Base-by-base conservation (phyloP, 2,888 invertebrate species). In the Lomographa bimaculata region DNA sequence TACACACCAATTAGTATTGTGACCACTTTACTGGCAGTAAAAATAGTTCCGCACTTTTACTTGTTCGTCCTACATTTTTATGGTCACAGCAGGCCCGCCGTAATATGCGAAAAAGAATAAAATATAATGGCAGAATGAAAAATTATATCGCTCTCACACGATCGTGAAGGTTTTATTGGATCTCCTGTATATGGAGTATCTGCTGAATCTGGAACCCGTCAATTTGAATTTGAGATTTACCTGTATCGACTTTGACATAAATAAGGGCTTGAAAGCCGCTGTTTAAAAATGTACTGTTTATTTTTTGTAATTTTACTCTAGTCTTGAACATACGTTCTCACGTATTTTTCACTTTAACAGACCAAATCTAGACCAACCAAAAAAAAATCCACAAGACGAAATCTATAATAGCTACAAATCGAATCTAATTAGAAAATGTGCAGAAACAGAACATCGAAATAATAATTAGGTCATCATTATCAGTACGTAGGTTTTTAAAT, bases 21-120 rank as follows among this genome's bases (percentile, higher is more conserved):
- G 46, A 50, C 60, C 50, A 57, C 60, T 71, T 70, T 61, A 64
- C 50, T 54, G 62, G 50, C 55, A 61, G 64, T 72, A 68, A 69
- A 71, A 65, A 62, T 63, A 53, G 60, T 65, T 61, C 54, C 49
- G 48, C 51, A 42, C 45, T 54, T 56, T 64, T 49, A 59, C 49
- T 42, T 46, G 50, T 47, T 36, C 55, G 62, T 47, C 57, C 60
- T 49, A 60, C 52, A 60, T 62, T 64, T 66, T 65, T 62, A 60
- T 52, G 41, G 52, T 48, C 46, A 44, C 50, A 52, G 54, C 57
- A 56, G 51, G 57, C 54, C 28, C 26, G 8, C 28, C 26, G 8
- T 8, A 20, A 27, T 27, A 32, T 26, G 55, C 52, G 44, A 39
- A 36, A 56, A 54, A 53, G 44, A 24, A 19, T 37, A 26, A 32